Evolutionary conservation across 2,113 vertebrate genomes (phyloP).

Genomic region (Nycticryphes semicollaris): DNA sequence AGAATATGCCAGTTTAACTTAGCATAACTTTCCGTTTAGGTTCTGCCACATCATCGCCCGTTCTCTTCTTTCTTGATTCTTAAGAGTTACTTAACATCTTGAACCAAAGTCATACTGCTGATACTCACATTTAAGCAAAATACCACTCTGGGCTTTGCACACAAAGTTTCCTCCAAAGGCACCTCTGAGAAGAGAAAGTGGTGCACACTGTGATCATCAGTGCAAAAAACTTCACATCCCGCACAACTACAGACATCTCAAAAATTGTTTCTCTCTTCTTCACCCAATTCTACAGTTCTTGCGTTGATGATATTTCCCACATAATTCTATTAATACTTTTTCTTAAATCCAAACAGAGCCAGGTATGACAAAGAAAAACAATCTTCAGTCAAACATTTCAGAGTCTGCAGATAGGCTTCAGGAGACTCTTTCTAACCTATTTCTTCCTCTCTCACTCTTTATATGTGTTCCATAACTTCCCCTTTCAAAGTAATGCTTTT

Average conservation of each 20-base stretch:
- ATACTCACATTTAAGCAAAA: background rate
- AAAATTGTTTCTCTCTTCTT: background rate
- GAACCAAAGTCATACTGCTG: background rate
- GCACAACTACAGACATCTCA: background rate
- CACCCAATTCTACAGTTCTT: background rate
- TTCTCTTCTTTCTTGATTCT: background rate
- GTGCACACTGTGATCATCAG: no score
- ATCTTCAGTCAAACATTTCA: background rate
- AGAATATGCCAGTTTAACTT: background rate
- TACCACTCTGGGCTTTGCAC: background rate
- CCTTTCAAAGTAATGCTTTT: background rate
- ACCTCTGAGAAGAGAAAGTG: background rate
- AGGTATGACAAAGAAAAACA: background rate
- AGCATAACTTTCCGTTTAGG: background rate
- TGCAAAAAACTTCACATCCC: background rate
- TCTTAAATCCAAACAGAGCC: background rate
- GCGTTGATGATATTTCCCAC: background rate
- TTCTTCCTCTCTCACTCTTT: background rate
- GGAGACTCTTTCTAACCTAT: background rate
- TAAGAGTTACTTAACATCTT: background rate
- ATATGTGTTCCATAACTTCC: fast-evolving
- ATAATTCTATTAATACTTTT: background rate
- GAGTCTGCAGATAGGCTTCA: background rate
- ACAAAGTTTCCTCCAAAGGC: background rate
- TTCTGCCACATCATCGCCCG: background rate